Conservation (phyloP, 2,888 invertebrate genomes). For the Netelia virgata region DNA sequence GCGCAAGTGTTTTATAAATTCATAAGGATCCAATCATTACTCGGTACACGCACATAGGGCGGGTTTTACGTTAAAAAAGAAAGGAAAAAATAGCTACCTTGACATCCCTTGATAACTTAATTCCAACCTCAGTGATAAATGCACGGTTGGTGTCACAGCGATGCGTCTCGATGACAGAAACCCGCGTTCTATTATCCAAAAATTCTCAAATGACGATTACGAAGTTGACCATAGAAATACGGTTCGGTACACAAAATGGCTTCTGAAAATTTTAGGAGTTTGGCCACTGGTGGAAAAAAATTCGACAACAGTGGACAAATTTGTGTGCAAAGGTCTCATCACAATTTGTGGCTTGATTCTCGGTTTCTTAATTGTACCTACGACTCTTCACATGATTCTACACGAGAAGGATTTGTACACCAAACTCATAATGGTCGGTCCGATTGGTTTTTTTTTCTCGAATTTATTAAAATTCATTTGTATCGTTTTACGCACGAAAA, state of each 20-base stretch:
- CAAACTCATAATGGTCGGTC: slow-evolving; percentile 49
- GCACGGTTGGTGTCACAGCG: no score
- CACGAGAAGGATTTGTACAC: slow-evolving; percentile 49
- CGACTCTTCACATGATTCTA: slow-evolving; percentile 31
- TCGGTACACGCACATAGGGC: no score
- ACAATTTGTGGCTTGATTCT: slow-evolving; percentile 22
- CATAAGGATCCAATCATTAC: no score
- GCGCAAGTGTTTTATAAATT: slow-evolving; percentile 24
- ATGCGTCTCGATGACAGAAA: no score
- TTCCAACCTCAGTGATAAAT: no score
- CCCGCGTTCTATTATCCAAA: no score
- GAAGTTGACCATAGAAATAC: neutral
- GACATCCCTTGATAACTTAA: no score
- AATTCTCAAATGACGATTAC: no score
- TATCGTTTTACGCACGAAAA: slow-evolving; percentile 27
- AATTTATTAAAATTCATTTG: slow-evolving; percentile 45
- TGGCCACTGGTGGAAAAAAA: slow-evolving; percentile 11
- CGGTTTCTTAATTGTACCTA: slow-evolving; percentile 42
- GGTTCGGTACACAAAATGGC: slow-evolving; percentile 6
- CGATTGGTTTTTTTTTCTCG: slow-evolving; percentile 39
- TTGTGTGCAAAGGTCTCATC: slow-evolving; percentile 1
- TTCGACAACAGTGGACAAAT: slow-evolving; percentile 12
- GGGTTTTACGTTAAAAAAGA: no score
- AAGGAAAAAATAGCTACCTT: no score
- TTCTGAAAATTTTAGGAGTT: neutral